These are phyloP conservation scores for Sturnira hondurensis DNA, from an alignment of 2,113 vertebrate genomes.

Conservation along the genomic window DNA sequence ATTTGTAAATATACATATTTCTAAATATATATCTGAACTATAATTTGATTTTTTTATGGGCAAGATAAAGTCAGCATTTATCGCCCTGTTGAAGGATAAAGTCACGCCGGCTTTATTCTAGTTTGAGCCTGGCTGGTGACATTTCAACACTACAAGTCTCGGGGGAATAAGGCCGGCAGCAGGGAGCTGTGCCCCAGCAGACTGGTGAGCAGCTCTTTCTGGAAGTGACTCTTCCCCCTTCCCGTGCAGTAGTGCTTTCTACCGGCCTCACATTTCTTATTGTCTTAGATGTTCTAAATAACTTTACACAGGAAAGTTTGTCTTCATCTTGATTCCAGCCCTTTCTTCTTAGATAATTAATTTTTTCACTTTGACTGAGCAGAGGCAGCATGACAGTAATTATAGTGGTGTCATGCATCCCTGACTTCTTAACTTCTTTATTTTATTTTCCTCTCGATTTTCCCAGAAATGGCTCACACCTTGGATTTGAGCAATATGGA, in stretches of 20 bases:
- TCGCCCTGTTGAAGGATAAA: neutral
- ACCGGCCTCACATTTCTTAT: neutral
- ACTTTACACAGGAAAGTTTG: slow-evolving; percentile 42
- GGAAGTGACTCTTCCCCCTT: neutral
- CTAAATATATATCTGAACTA: neutral
- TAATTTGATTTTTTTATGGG: neutral
- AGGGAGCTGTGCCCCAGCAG: fast-evolving
- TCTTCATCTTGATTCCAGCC: slow-evolving; percentile 60
- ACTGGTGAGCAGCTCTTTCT: neutral
- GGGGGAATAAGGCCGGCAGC: fast-evolving
- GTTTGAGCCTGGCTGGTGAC: no score
- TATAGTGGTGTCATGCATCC: slow-evolving; percentile 11
- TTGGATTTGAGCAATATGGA: neutral
- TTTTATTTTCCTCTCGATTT: neutral
- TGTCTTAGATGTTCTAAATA: neutral
- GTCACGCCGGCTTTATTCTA: neutral
- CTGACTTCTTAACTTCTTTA: neutral
- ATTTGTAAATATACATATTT: neutral
- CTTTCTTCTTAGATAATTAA: slow-evolving; percentile 60
- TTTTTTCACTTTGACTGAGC: slow-evolving; percentile 55
- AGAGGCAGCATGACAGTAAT: neutral
- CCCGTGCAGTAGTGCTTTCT: neutral
- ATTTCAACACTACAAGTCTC: fast-evolving
- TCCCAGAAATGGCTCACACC: neutral
- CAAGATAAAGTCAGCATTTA: neutral